Evolutionary conservation across 1,140 invertebrate species (phyloP).

Genomic region (Eufriesea mexicana): DNA sequence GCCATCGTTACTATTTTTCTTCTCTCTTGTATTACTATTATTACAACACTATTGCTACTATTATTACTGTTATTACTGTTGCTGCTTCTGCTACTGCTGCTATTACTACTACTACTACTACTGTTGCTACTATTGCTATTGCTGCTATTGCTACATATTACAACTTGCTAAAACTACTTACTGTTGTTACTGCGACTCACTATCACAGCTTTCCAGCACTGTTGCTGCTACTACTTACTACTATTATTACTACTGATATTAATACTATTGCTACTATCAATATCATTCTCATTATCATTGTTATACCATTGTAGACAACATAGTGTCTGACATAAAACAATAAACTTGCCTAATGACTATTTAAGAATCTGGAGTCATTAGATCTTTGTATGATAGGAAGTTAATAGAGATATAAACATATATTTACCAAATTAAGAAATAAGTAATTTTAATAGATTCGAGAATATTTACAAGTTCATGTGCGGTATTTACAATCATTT

Average conservation of each 20-base stretch:
- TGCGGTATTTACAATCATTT: slow-evolving; percentile 26
- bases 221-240: slow-evolving; percentile 2
- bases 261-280: slow-evolving; percentile 62
- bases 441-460: slow-evolving; percentile 23
- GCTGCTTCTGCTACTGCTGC: too few relatives aligned
- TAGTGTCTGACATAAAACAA: slow-evolving; percentile 68
- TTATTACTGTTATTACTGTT: too few relatives aligned
- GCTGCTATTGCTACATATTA: too few relatives aligned
- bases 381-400: not conserved
- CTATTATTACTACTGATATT: slow-evolving; percentile 65
- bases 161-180: too few relatives aligned
- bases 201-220: too few relatives aligned
- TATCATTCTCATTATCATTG: slow-evolving; percentile 66
- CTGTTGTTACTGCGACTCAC: too few relatives aligned
- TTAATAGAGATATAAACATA: not conserved
- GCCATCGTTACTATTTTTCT: too few relatives aligned
- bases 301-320: slow-evolving; percentile 70
- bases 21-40: too few relatives aligned
- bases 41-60: too few relatives aligned
- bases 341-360: slow-evolving; percentile 70
- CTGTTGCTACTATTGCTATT: too few relatives aligned
- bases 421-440: not conserved
- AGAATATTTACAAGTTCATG: slow-evolving; percentile 24
- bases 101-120: too few relatives aligned
- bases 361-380: slow-evolving; percentile 21